These are phyloP conservation scores for Bergia puertoricense DNA, from an alignment of 92 coral and sea anemone genomes.

Conservation along the genomic window DNA sequence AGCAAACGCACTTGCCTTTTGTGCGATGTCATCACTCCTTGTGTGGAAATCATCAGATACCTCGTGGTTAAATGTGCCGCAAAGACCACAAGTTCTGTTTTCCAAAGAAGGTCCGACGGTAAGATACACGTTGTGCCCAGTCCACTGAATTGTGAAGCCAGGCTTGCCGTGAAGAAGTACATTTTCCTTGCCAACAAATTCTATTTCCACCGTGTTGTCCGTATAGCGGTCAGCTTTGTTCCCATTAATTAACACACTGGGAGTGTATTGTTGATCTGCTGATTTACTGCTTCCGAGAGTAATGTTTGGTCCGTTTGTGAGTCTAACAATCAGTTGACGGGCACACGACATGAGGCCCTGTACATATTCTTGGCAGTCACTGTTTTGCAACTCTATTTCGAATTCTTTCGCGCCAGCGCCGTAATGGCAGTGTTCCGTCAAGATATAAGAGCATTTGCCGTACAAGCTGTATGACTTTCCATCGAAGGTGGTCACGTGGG, in stretches of 20 bases:
- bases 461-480: conserved; percentile 77
- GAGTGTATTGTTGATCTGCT: conserved; percentile 34
- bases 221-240: conserved; percentile 46
- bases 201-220: conserved; percentile 62
- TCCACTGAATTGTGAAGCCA: conserved; percentile 83
- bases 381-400: conserved; percentile 68
- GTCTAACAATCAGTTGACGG: conserved; percentile 66
- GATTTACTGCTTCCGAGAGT: conserved; percentile 57
- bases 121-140: conserved; percentile 71
- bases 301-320: conserved; percentile 60
- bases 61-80: conserved; percentile 89
- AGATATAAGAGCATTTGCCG: conserved; percentile 72
- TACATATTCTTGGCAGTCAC: conserved; percentile 37
- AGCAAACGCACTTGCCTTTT: conserved; percentile 76
- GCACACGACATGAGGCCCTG: conserved; percentile 49
- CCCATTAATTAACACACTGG: conserved; percentile 61
- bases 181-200: conserved; percentile 64
- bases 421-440: conserved; percentile 89
- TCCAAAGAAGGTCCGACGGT: conserved; percentile 74
- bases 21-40: conserved; percentile 80
- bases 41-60: conserved; percentile 87
- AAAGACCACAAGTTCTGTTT: conserved; percentile 90
- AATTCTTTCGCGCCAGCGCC: conserved; percentile 56
- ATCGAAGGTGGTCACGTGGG: conserved; percentile 89
- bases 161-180: conserved; percentile 71